Evolutionary conservation across 1,140 invertebrate species (phyloP).

Genomic region (Pseudomyrmex concolor): DNA sequence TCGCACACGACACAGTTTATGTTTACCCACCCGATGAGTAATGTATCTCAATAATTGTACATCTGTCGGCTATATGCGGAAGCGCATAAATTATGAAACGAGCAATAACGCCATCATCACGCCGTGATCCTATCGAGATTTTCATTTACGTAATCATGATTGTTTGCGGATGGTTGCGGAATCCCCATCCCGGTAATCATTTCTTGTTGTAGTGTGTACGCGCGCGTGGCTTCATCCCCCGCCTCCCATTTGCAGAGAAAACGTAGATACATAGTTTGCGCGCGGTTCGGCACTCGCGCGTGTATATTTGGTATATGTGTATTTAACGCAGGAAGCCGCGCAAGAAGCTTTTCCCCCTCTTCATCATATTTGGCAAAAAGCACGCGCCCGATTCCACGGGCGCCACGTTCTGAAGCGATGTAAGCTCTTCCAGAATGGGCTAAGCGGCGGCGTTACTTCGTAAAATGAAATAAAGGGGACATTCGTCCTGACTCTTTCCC

Average conservation of each 20-base stretch:
- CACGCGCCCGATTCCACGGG: slow-evolving; percentile 60
- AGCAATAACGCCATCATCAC: slow-evolving; percentile 56
- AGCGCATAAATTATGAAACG: slow-evolving; percentile 60
- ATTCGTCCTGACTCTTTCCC: slow-evolving; percentile 68
- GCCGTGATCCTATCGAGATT: slow-evolving; percentile 57
- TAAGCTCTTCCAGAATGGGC: slow-evolving; percentile 53
- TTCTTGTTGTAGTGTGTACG: slow-evolving; percentile 28
- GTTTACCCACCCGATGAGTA: slow-evolving; percentile 57
- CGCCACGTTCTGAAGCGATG: slow-evolving; percentile 68
- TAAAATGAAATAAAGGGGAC: slow-evolving; percentile 76
- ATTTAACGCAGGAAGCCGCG: background rate
- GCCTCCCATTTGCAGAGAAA: slow-evolving; percentile 22
- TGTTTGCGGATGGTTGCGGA: slow-evolving; percentile 39
- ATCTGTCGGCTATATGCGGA: slow-evolving; percentile 53
- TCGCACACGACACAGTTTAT: slow-evolving; percentile 45
- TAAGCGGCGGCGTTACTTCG: slow-evolving; percentile 72
- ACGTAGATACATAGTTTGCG: slow-evolving; percentile 21
- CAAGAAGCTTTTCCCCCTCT: slow-evolving; percentile 39
- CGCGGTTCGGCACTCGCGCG: background rate
- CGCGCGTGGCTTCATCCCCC: background rate
- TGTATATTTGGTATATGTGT: no score
- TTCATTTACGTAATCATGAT: slow-evolving; percentile 56
- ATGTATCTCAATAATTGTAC: slow-evolving; percentile 62
- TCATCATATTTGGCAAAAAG: slow-evolving; percentile 68
- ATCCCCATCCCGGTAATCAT: slow-evolving; percentile 19